Evolutionary conservation across 1,140 invertebrate species (phyloP), one percentile per base, ranked within the genome.

Genomic region (Onthophagus taurus): DNA sequence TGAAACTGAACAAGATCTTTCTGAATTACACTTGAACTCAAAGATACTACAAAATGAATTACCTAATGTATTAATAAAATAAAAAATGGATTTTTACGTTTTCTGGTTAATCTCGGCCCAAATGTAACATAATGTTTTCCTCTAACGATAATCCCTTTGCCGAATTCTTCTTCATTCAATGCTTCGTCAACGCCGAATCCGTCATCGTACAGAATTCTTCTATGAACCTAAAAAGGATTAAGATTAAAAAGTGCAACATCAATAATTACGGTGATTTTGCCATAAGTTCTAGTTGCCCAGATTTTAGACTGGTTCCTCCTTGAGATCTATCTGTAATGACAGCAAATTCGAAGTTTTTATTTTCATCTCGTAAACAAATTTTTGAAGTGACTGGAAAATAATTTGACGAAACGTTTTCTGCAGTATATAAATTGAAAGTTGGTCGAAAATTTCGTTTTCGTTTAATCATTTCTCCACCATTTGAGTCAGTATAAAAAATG

Each of bases 401-500:
- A 65, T 97, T 97, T 1, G 80, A 83, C 31, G 87, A 68, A 1
- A 88, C 65, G 11, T 74, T 66, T 37, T 94, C 80, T 0, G 72
- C 64, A 13, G 89, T 42, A 0, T 69, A 61, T 0, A 80, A 14
- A 18, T 67, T 67, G 78, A 77, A 42, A 17, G 39, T 29, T 4
- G 13, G 12, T 11, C 39, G 14, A 7, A 12, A 20, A 42, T 42
- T 31, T 31, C 21, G 30, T 13, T 13, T 8, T 37, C 92, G 70
- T 43, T 55, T 50, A 12, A 81, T 60, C 49, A 79, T 70, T 58
- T 81, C 70, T 24, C 80, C 59, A 0, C 92, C 94, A 66, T 97
- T 97, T 0, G 89, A 82, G 63, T 98, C 95, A 0, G 94, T 98
- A 57, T 83, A 94, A 61, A 97, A 97, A 1, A 71, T 66, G 0